A percentile compares a stretch with the other conserved stretches of the same genome.
Evolutionary conservation across 2,113 vertebrate species (phyloP).

Genomic region (Engraulis encrasicolus): DNA sequence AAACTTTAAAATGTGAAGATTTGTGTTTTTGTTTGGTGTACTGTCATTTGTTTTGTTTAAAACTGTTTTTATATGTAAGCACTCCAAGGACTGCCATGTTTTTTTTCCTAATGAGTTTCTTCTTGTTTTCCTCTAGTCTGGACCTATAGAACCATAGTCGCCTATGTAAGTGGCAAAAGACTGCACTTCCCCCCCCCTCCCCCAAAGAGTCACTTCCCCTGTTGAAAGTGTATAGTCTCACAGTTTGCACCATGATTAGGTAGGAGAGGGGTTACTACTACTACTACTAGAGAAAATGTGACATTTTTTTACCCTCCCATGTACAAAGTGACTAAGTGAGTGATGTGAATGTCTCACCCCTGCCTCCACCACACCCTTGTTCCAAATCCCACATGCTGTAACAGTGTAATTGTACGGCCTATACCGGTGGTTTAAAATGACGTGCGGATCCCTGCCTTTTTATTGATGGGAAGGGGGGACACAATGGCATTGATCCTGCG

Average conservation of each 20-base stretch:
- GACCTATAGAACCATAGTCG: constrained; percentile 24
- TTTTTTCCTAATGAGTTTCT: too few species aligned
- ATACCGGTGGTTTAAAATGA: background rate
- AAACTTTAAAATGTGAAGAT: background rate
- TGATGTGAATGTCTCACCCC: background rate
- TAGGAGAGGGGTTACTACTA: background rate
- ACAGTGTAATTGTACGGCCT: background rate
- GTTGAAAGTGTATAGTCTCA: constrained; percentile 3
- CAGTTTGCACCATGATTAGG: background rate
- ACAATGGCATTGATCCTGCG: constrained; percentile 1
- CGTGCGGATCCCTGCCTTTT: background rate
- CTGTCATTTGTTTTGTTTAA: constrained; percentile 5
- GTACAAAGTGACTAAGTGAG: background rate
- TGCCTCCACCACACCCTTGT: background rate
- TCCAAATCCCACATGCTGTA: constrained; percentile 1
- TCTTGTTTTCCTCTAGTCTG: background rate
- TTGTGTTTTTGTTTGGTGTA: background rate
- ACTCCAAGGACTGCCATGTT: constrained; percentile 21
- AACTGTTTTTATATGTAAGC: background rate
- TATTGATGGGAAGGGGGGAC: background rate
- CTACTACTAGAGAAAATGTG: constrained; percentile 1
- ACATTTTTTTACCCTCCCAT: background rate
- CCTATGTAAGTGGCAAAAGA: background rate
- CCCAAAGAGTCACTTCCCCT: constrained; percentile 29
- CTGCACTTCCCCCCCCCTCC: constrained; percentile 1